These are phyloP conservation scores for Sinosuthora webbiana DNA, from an alignment of 2,113 vertebrate genomes.

Conservation along the genomic window DNA sequence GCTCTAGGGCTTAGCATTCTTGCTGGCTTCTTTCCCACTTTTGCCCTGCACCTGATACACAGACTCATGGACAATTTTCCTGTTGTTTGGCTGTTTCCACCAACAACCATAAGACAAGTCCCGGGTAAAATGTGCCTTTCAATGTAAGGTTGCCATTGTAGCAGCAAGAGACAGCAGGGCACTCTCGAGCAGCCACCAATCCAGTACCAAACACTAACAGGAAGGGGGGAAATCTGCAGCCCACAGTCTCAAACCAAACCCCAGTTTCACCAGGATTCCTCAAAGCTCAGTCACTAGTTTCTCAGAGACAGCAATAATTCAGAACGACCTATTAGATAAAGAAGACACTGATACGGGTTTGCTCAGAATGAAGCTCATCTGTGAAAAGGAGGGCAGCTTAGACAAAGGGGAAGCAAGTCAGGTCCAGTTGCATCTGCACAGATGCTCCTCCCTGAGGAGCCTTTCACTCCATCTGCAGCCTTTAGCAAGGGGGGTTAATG, in stretches of 20 bases:
- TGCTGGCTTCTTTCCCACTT: not conserved
- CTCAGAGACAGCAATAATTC: not conserved
- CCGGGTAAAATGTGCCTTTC: not conserved
- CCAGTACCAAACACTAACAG: not conserved
- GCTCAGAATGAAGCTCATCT: not conserved
- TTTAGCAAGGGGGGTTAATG: not conserved
- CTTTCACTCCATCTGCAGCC: not conserved
- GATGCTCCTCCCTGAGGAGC: not conserved
- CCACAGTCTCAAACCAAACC: not conserved
- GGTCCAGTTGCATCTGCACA: not conserved
- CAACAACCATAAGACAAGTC: not conserved
- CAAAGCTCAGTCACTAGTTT: not conserved
- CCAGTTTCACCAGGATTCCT: not conserved
- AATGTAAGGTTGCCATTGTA: not conserved
- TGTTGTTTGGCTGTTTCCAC: not conserved
- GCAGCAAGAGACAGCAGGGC: not conserved
- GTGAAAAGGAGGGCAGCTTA: not conserved
- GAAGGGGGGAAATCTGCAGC: not conserved
- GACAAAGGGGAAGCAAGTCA: not conserved
- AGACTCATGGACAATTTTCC: not conserved
- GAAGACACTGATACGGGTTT: not conserved
- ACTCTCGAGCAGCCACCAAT: not conserved
- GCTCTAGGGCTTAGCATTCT: not conserved
- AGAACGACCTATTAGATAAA: not conserved
- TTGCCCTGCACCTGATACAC: not conserved